Evolutionary conservation across 2,888 invertebrate genomes (phyloP), one percentile per base, ranked within the genome.

Genomic region (Euplagia quadripunctaria): DNA sequence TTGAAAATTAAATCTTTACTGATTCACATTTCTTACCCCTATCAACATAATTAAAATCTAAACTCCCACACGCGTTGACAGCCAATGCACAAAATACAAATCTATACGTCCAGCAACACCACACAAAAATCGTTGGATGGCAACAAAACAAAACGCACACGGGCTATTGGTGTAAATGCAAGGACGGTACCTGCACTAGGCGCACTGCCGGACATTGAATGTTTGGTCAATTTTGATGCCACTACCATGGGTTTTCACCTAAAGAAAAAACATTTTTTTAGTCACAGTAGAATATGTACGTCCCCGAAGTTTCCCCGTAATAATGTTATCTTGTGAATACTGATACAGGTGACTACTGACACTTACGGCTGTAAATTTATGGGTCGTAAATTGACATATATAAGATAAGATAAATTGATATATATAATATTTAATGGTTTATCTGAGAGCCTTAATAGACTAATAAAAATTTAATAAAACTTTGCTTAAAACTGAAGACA

Each of bases 141-240:
- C 17, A 63, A 77, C 61, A 77, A 79, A 85, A 83, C 75, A 84
- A 83, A 84, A 80, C 76, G 72, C 78, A 79, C 72, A 79, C 80
- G 78, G 79, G 63, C 80, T 79, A 79, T 80, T 81, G 81, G 85
- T 84, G 85, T 83, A 85, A 87, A 86, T 84, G 86, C 81, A 82
- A 84, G 79, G 81, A 82, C 75, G 75, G 78, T 79, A 82, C 79
- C 78, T 85, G 80, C 74, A 76, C 64, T 61, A 76, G 49, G 71
- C 66, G 71, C 64, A 68, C 67, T 46, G 41, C 78, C 84, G 87
- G 85, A 85, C 86, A 89, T 88, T 88, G 82, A 88, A 87, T 88
- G 88, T 90, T 90, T 87, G 88, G 88, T 89, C 88, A 88, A 88
- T 88, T n/a, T 88, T 86, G 71, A 78, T 65, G 71, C 71, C 79